Evolutionary conservation across 2,797 vertebrate genomes (phyloP), one percentile per base, ranked within the genome.

Genomic region (Xenops minutus): DNA sequence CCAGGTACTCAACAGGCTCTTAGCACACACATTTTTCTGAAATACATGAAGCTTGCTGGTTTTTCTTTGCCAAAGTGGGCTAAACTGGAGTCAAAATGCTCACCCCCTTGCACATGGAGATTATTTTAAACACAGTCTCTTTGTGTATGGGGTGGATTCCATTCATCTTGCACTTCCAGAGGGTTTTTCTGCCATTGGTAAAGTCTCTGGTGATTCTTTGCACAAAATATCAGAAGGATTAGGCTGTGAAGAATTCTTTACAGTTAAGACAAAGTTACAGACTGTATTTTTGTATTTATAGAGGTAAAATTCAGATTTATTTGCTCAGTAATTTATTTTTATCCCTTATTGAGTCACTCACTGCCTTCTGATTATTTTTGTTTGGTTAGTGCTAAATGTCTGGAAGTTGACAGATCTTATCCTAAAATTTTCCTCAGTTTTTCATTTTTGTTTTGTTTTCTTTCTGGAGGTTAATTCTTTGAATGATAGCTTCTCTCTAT

Each of bases 1-100:
- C 56, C 99, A 99, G 99, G 99, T 99, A 98, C 54, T 89, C 5
- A 54, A 67, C 44, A 66, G 48, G 23, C 23, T 46, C 44, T 46
- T 21, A 19, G 58, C 32, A 52, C 19, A 64, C 56, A 12, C 4
- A 2, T 17, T 63, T 73, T 30, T 21, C 49, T 71, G 64, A 37
- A 58, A 32, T 18, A 9, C 1, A 0, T 59, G 14, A 37, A 12
- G 30, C 32, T 4, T 8, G 5, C 8, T 23, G 12, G 0, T 32
- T 79, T 83, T 62, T 12, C 19, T 77, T 77, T 66, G 26, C 44
- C 32, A 32, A 29, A 88, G 52, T 29, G 20, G 27, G 63, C 37
- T 74, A 43, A 71, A 54, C 29, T 17, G 37, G 16, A 6, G 5
- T 82, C n/a, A 34, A 11, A 44, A 15, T 54, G 29, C 66, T 81